Percentiles rank a stretch among this genome's conserved stretches.
phyloP scores from a whole-genome alignment of 2,797 vertebrate species.

The Takifugu rubripes region DNA sequence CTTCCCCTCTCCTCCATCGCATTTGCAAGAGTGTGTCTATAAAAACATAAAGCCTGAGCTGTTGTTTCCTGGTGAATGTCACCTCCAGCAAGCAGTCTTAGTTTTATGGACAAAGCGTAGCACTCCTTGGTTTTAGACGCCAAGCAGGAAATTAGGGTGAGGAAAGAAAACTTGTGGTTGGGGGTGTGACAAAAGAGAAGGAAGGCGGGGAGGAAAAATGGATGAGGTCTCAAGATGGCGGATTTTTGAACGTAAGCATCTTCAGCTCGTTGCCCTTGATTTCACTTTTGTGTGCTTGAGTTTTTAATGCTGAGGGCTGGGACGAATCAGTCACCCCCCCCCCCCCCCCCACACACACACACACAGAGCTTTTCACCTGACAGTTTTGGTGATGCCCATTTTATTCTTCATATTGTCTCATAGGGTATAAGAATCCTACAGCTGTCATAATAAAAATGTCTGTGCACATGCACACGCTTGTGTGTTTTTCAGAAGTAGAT shows the following conservation, averaged over 20 bases:
- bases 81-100: conserved; percentile 64
- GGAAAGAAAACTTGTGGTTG: conserved; percentile 16
- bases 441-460: background rate
- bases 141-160: conserved; percentile 10
- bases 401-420: conserved; percentile 33
- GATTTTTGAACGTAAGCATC: conserved; percentile 24
- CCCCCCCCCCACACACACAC: conserved; percentile 5
- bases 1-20: conserved; percentile 18
- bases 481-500: conserved; percentile 16
- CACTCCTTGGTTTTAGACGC: conserved; percentile 23
- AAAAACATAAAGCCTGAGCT: conserved; percentile 34
- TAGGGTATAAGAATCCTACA: conserved; percentile 22
- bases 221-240: conserved; percentile 36
- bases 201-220: conserved; percentile 22
- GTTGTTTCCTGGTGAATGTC: conserved; percentile 59
- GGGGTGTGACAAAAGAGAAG: conserved; percentile 5
- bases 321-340: conserved; percentile 39
- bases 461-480: too few relatives aligned
- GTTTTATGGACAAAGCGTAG: conserved; percentile 22
- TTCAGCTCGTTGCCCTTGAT: conserved; percentile 15
- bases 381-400: conserved; percentile 27
- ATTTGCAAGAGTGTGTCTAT: conserved; percentile 10
- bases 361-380: conserved; percentile 30
- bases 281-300: conserved; percentile 6
- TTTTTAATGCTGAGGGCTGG: conserved; percentile 26